Percentiles rank a stretch among this genome's conserved stretches.
phyloP scores from a whole-genome alignment of 92 coral and sea anemone genomes.

The Heliopora coerulea region DNA sequence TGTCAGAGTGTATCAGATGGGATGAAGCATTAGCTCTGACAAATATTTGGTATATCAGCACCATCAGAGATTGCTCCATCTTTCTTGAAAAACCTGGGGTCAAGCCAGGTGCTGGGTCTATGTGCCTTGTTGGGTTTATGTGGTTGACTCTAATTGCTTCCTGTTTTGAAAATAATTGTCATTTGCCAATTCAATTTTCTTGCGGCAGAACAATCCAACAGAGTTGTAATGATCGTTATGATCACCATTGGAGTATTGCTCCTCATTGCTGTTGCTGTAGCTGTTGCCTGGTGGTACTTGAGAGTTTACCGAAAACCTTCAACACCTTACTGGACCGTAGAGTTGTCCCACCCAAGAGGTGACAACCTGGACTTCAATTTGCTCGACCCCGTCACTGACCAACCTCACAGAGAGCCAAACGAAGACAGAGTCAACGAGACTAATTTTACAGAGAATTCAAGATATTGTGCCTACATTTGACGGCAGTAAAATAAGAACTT shows the following conservation, averaged over 20 bases:
- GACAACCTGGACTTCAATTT: constrained; percentile 22
- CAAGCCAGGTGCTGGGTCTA: too few relatives aligned
- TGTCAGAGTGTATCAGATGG: too few relatives aligned
- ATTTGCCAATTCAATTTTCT: too few relatives aligned
- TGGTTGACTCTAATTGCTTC: too few relatives aligned
- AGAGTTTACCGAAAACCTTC: constrained; percentile 22
- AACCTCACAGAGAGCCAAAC: constrained; percentile 19
- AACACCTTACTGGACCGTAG: constrained; percentile 31
- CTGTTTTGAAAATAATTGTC: too few relatives aligned
- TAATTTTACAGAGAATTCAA: not conserved
- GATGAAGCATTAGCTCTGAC: too few relatives aligned
- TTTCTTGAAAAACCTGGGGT: too few relatives aligned
- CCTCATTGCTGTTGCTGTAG: constrained; percentile 5
- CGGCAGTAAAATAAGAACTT: too few relatives aligned
- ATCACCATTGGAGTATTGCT: constrained; percentile 27
- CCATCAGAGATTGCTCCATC: too few relatives aligned
- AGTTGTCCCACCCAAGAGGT: constrained; percentile 11
- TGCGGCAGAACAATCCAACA: constrained; percentile 6
- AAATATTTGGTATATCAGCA: too few relatives aligned
- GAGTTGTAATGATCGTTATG: constrained; percentile 19
- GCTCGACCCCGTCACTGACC: constrained; percentile 30
- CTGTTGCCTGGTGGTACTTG: constrained; percentile 26
- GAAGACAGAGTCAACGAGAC: constrained; percentile 5
- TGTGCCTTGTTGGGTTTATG: too few relatives aligned
- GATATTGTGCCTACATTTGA: constrained; percentile 28